phyloP scores from a whole-genome alignment of 2,888 invertebrate species.

The Sabatieria punctata region DNA sequence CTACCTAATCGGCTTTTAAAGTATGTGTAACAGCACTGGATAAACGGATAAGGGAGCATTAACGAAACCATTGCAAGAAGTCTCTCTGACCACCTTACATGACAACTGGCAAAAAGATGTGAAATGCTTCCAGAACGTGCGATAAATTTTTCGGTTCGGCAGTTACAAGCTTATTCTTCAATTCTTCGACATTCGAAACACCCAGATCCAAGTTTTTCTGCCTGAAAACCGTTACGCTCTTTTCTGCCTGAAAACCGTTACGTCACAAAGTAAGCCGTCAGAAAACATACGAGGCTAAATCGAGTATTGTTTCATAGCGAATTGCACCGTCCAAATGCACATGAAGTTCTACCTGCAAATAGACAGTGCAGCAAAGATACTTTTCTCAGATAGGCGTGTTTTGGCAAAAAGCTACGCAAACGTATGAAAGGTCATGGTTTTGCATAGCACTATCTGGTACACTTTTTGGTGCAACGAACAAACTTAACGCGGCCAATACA shows the following conservation, averaged over 20 bases:
- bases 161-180: constrained; percentile 33
- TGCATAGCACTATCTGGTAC: too few relatives aligned
- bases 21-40: too few relatives aligned
- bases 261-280: constrained; percentile 10
- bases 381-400: too few relatives aligned
- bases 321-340: constrained; percentile 42
- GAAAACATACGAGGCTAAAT: constrained; percentile 37
- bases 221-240: constrained; percentile 27
- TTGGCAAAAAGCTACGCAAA: too few relatives aligned
- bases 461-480: too few relatives aligned
- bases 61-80: not conserved
- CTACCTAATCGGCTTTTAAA: too few relatives aligned
- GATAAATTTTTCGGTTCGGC: constrained; percentile 32
- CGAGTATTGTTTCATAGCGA: constrained; percentile 38
- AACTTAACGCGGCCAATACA: too few relatives aligned
- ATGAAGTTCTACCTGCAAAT: constrained; percentile 41
- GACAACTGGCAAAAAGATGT: constrained; percentile 32
- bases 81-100: constrained; percentile 20
- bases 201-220: too few relatives aligned
- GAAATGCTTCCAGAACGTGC: constrained; percentile 35
- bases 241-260: constrained; percentile 23
- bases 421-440: too few relatives aligned
- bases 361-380: too few relatives aligned
- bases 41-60: too few relatives aligned
- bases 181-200: constrained; percentile 32